phyloP scores from a whole-genome alignment of 2,888 invertebrate species.

The Gandaritis pyraliata region DNA sequence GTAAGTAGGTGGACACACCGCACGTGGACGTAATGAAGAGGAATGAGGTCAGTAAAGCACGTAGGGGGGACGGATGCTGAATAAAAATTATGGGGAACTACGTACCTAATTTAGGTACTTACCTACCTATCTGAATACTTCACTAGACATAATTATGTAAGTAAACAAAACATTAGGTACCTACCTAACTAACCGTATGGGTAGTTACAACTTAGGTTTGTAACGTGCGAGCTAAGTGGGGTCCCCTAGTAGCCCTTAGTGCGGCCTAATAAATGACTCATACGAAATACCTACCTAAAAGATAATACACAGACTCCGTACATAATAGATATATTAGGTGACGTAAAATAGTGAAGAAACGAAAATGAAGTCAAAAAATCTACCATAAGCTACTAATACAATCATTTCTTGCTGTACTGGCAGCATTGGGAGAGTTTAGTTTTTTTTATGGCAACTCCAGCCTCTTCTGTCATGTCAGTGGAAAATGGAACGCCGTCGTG shows the following conservation, averaged over 20 bases:
- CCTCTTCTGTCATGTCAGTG: slow-evolving; percentile 26
- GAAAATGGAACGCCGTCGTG: slow-evolving; percentile 34
- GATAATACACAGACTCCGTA: too few relatives aligned
- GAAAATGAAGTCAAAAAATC: not conserved
- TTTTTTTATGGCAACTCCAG: slow-evolving; percentile 27
- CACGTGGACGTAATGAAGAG: slow-evolving; percentile 3
- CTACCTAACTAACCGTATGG: too few relatives aligned
- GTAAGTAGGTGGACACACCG: not conserved
- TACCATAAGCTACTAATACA: slow-evolving; percentile 9
- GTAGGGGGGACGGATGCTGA: not conserved
- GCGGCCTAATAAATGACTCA: too few relatives aligned
- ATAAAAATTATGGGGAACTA: not conserved
- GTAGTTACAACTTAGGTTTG: too few relatives aligned
- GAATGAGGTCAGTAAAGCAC: slow-evolving; percentile 11
- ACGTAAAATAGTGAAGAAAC: too few relatives aligned
- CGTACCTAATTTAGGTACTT: too few relatives aligned
- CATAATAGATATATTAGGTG: not conserved
- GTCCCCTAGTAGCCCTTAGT: too few relatives aligned
- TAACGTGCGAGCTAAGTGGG: too few relatives aligned
- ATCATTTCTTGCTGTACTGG: slow-evolving; percentile 15
- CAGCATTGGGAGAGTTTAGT: slow-evolving; percentile 18
- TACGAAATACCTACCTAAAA: too few relatives aligned
- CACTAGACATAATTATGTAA: too few relatives aligned
- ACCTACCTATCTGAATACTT: too few relatives aligned
- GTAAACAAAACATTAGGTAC: too few relatives aligned